These are phyloP conservation scores for Calliphora vomitoria DNA, from an alignment of 2,888 invertebrate genomes.

Conservation along the genomic window DNA sequence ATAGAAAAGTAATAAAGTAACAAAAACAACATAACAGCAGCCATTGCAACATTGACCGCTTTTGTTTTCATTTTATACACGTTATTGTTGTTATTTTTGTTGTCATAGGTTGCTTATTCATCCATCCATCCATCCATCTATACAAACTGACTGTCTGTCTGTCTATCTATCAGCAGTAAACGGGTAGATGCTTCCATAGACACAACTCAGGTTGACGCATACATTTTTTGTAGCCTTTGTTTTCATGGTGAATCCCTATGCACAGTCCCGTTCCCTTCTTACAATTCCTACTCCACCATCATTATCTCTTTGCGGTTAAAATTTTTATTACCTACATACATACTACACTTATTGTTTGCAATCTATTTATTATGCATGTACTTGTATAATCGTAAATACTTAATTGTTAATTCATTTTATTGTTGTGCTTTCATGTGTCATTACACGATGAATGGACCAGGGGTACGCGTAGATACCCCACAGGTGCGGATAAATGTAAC, in stretches of 20 bases:
- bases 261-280: neutral
- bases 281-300: neutral
- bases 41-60: conserved; percentile 69
- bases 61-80: conserved; percentile 55
- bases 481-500: neutral
- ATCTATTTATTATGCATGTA: conserved; percentile 38
- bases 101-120: conserved; percentile 56
- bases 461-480: neutral
- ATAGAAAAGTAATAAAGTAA: conserved; percentile 62
- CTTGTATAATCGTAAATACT: conserved; percentile 35
- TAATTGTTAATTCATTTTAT: conserved; percentile 53
- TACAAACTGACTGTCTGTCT: neutral
- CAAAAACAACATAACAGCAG: conserved; percentile 68
- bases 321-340: neutral
- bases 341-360: conserved; percentile 54
- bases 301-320: conserved; percentile 55
- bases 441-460: conserved; percentile 30
- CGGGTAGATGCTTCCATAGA: conserved; percentile 23
- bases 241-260: conserved; percentile 1
- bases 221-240: conserved; percentile 47
- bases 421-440: conserved; percentile 31
- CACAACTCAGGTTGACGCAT: conserved; percentile 59
- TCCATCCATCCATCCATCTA: conserved; percentile 33
- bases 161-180: neutral
- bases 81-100: conserved; percentile 30